Percentiles rank a stretch among this genome's conserved stretches.
Evolutionary conservation across 2,113 vertebrate genomes (phyloP).

Genomic region (Alethe castanea): DNA sequence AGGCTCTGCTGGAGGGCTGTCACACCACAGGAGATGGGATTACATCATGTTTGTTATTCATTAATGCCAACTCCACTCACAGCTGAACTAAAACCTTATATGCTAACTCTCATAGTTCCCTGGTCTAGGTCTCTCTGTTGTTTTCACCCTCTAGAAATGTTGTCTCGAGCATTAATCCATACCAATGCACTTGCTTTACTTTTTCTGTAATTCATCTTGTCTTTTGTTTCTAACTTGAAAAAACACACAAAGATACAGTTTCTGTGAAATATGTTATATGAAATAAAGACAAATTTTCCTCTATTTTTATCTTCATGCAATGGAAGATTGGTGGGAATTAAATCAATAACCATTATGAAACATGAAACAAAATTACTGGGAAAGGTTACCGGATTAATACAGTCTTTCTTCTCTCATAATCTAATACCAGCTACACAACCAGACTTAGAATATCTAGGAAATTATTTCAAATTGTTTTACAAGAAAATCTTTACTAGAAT

Average conservation of each 20-base stretch:
- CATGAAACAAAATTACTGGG: background rate
- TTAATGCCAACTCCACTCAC: background rate
- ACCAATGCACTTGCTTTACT: background rate
- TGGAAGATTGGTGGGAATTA: background rate
- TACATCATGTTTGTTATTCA: background rate
- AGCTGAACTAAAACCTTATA: background rate
- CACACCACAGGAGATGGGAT: background rate
- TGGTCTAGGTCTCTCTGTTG: background rate
- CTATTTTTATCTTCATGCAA: background rate
- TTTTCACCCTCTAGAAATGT: background rate
- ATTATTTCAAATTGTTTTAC: slow-evolving; percentile 11
- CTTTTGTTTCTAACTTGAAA: background rate
- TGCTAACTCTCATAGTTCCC: background rate
- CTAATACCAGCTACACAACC: background rate
- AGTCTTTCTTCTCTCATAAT: background rate
- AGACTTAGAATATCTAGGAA: background rate
- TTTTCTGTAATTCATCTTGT: background rate
- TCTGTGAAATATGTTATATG: background rate
- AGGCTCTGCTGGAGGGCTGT: background rate
- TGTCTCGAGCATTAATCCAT: background rate
- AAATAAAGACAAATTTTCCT: background rate
- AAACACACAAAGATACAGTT: background rate
- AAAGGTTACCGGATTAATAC: background rate
- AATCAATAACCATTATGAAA: slow-evolving; percentile 4
- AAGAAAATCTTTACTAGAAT: background rate